These are phyloP conservation scores for Pollenia labialis DNA, from an alignment of 2,888 invertebrate genomes.

Conservation along the genomic window DNA sequence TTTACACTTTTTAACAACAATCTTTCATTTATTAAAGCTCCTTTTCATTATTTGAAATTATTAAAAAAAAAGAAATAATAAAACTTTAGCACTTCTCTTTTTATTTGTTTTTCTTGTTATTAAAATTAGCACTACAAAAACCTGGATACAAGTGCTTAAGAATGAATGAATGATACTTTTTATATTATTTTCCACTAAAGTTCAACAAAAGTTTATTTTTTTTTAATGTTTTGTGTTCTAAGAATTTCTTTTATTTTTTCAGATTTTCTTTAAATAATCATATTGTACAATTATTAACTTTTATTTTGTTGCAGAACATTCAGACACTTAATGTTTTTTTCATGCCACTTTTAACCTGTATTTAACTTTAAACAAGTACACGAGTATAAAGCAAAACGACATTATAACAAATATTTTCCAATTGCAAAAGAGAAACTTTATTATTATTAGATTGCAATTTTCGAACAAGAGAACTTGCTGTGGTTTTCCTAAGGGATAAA, in stretches of 20 bases:
- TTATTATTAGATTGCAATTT: slow-evolving; percentile 49
- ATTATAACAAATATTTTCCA: slow-evolving; percentile 33
- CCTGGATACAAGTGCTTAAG: slow-evolving; percentile 25
- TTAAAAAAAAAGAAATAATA: not conserved
- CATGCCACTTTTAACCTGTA: slow-evolving; percentile 34
- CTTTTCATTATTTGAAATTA: not conserved
- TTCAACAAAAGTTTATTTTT: not conserved
- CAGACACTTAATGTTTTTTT: slow-evolving; percentile 46
- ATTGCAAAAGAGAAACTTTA: slow-evolving; percentile 51
- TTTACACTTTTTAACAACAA: not conserved
- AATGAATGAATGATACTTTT: slow-evolving; percentile 24
- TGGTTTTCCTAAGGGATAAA: slow-evolving; percentile 1
- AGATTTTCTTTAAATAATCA: not conserved
- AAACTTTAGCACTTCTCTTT: slow-evolving; percentile 25
- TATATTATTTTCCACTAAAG: slow-evolving; percentile 9
- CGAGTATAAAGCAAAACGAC: slow-evolving; percentile 9
- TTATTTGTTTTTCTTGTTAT: not conserved
- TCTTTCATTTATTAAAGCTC: not conserved
- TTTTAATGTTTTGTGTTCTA: not conserved
- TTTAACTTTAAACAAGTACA: slow-evolving; percentile 41
- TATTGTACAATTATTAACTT: slow-evolving; percentile 12
- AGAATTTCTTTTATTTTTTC: not conserved
- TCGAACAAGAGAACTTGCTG: slow-evolving; percentile 13
- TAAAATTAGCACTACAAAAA: slow-evolving; percentile 31
- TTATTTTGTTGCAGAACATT: slow-evolving; percentile 14